phyloP scores from a whole-genome alignment of 2,888 invertebrate species.

The Drosophila niveifrons region DNA sequence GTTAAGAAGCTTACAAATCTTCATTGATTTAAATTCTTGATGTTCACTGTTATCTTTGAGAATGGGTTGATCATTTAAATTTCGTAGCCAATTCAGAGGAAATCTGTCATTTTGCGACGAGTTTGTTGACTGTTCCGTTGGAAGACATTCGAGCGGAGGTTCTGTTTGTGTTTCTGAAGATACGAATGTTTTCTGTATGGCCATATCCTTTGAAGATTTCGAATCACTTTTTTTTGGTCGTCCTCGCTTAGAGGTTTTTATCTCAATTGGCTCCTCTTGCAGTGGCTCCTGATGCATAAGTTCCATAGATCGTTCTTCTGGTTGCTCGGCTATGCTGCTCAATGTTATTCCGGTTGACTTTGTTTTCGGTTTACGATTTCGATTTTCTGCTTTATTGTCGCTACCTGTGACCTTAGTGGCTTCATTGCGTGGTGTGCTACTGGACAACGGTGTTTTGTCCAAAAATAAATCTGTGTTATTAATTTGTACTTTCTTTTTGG shows the following conservation, averaged over 20 bases:
- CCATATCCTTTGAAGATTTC: not conserved
- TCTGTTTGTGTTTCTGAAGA: constrained; percentile 3
- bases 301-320: not conserved
- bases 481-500: constrained; percentile 10
- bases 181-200: too few relatives aligned
- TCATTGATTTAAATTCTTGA: constrained; percentile 29
- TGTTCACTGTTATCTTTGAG: constrained; percentile 8
- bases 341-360: constrained; percentile 28
- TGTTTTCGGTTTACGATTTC: not conserved
- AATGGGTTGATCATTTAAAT: constrained; percentile 20
- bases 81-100: constrained; percentile 41
- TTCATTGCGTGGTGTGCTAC: constrained; percentile 39
- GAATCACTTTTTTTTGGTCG: constrained; percentile 1
- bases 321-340: constrained; percentile 6
- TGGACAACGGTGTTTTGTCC: constrained; percentile 24
- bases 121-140: not conserved
- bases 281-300: not conserved
- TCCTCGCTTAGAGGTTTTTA: not conserved
- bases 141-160: not conserved
- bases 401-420: not conserved
- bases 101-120: not conserved
- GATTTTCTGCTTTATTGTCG: not conserved
- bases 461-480: not conserved
- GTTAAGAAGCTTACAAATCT: constrained; percentile 38
- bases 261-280: not conserved